Base-by-base conservation (phyloP, 2,888 invertebrate genomes). In the Macrosoma leucophasiata region DNA sequence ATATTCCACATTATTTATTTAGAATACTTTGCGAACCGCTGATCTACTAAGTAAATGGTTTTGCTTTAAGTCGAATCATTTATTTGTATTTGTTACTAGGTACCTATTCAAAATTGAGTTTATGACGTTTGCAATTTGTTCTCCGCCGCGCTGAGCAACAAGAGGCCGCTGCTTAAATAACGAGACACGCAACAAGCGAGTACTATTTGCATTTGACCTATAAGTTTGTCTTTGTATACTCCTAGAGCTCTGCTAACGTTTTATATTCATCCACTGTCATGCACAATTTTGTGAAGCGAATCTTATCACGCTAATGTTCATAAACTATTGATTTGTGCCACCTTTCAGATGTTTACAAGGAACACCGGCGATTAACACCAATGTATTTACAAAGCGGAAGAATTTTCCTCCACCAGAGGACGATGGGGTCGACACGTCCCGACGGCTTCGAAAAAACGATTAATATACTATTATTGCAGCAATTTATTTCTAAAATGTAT, bases 131-230 rank as follows among this genome's bases (percentile, higher is more conserved):
- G 65, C 66, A 63, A 76, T 74, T 76, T 71, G 75, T 72, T 72
- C 61, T 59, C 58, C 53, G n/a, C n/a, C 55, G 62, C 60, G 54
- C 55, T 50, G 56, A 55, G 60, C 61, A 61, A 62, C 69, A 58
- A 68, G 71, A 66, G 60, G 47, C 55, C 48, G 49, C 47, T 49
- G 58, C 54, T 62, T 58, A 57, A 67, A 64, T 57, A 62, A 58
- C 55, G 55, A 58, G 62, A 61, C 74, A 76, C 72, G 73, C 76
- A 69, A 75, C 72, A 64, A 66, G 67, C 68, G 62, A 68, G 67
- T 66, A 65, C 58, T 70, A 78, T 76, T 78, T 76, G 67, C 75
- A 79, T 77, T 70, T 76, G 74, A 77, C 77, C 76, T 65, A 67
- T 63, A 70, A 75, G 62, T 45, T 52, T 61, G 49, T 50, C 64